A percentile compares a stretch with the other conserved stretches of the same genome.
phyloP scores from a whole-genome alignment of 1,140 invertebrate genomes.

The Bacillus rossius region DNA sequence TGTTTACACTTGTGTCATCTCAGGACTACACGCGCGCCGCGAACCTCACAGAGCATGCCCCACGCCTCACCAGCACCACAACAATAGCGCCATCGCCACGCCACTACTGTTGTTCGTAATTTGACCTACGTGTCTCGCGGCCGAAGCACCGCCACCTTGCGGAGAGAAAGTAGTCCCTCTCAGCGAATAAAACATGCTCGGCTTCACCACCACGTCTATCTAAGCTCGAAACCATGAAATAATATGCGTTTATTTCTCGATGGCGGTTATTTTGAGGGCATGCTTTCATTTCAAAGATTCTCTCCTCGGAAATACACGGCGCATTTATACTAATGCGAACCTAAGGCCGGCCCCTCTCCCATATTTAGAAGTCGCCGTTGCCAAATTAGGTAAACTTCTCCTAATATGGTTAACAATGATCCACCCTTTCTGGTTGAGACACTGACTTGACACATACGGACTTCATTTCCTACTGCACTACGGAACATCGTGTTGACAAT shows the following conservation, averaged over 20 bases:
- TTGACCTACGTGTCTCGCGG: slow-evolving; percentile 26
- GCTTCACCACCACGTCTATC: neutral
- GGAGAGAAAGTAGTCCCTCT: slow-evolving; percentile 15
- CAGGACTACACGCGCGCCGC: slow-evolving; percentile 7
- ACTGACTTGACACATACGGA: slow-evolving; percentile 6
- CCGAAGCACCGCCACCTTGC: slow-evolving; percentile 12
- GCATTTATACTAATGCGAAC: slow-evolving; percentile 3
- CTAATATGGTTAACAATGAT: slow-evolving; percentile 35
- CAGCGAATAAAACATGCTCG: neutral
- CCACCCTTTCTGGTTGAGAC: slow-evolving; percentile 18
- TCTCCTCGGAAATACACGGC: neutral
- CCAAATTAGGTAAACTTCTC: slow-evolving; percentile 40
- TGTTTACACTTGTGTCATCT: slow-evolving; percentile 11
- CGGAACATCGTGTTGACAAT: slow-evolving; percentile 1
- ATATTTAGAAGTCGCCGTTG: slow-evolving; percentile 38
- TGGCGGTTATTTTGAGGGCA: neutral
- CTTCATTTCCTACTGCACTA: slow-evolving; percentile 11
- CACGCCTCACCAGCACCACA: slow-evolving; percentile 9
- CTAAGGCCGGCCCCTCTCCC: slow-evolving; percentile 25
- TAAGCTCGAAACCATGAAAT: neutral
- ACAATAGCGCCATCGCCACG: slow-evolving; percentile 15
- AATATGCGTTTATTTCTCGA: neutral
- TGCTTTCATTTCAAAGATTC: neutral
- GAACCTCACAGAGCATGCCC: slow-evolving; percentile 12
- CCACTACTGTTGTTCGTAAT: slow-evolving; percentile 31